These are phyloP conservation scores for Sebastiscus tertius DNA, from an alignment of 2,797 vertebrate genomes.

Conservation along the genomic window DNA sequence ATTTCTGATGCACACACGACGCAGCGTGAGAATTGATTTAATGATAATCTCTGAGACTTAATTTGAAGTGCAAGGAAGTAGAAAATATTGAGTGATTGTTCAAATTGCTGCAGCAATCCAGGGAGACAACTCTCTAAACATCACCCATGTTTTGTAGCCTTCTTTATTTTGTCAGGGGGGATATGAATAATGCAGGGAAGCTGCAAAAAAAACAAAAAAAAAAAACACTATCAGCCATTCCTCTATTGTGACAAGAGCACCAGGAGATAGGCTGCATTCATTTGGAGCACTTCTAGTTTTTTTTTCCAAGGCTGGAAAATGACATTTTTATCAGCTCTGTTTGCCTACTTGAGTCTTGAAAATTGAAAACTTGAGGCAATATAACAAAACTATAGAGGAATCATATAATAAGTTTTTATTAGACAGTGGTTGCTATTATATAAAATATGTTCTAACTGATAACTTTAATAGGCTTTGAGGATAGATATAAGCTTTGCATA, in stretches of 20 bases:
- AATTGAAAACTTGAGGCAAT: constrained; percentile 23
- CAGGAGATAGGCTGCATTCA: constrained; percentile 42
- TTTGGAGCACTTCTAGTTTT: constrained; percentile 20
- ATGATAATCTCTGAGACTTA: not conserved
- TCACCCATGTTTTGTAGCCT: constrained; percentile 27
- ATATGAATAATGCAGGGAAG: constrained; percentile 58
- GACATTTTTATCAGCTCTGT: constrained; percentile 47
- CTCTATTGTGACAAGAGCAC: constrained; percentile 40
- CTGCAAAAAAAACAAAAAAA: constrained; percentile 28
- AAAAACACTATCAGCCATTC: constrained; percentile 52
- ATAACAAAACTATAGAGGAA: not conserved
- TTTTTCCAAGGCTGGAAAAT: constrained; percentile 29
- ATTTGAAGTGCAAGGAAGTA: not conserved
- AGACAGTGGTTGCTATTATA: not conserved
- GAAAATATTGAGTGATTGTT: constrained; percentile 20
- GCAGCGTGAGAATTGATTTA: not conserved
- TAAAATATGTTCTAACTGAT: not conserved
- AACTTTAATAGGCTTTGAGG: constrained; percentile 5
- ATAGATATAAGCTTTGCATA: no score
- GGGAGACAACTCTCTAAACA: constrained; percentile 20
- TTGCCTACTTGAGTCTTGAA: constrained; percentile 12
- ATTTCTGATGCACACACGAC: not conserved
- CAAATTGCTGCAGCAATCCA: constrained; percentile 14
- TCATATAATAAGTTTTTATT: not conserved
- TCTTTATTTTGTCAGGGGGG: constrained; percentile 48